phyloP scores from a whole-genome alignment of 2,888 invertebrate species.

The Phengaris alcon region DNA sequence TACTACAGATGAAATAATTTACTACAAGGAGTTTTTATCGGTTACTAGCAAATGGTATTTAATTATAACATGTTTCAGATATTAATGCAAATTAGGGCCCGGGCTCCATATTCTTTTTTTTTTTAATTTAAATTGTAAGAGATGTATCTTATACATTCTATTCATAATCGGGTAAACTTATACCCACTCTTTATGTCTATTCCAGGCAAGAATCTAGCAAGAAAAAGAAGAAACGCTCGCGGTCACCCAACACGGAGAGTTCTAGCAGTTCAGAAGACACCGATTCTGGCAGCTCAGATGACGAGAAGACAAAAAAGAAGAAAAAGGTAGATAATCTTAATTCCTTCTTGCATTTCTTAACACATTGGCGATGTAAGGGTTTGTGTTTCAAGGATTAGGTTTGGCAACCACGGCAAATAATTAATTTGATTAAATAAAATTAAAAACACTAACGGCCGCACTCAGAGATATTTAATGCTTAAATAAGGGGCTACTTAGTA shows the following conservation, averaged over 20 bases:
- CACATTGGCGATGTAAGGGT: conserved; percentile 32
- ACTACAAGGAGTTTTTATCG: not conserved
- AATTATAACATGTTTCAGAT: not conserved
- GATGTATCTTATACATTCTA: no score
- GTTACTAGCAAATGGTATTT: not conserved
- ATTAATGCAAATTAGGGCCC: not conserved
- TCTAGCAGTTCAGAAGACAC: conserved; percentile 70
- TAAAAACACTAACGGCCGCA: no score
- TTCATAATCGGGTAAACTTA: not conserved
- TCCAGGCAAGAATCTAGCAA: conserved; percentile 67
- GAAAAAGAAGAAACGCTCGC: conserved; percentile 80
- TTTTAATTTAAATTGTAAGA: no score
- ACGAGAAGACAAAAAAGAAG: conserved; percentile 63
- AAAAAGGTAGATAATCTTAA: conserved; percentile 63
- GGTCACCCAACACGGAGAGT: conserved; percentile 74
- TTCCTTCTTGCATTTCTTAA: conserved; percentile 31
- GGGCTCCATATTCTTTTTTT: not conserved
- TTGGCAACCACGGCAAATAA: not conserved
- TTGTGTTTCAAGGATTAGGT: conserved; percentile 43
- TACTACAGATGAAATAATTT: not conserved
- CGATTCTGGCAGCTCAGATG: conserved; percentile 61
- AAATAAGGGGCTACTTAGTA: no score
- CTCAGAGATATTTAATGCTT: no score
- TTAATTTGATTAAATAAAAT: no score
- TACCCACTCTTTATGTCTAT: conserved; percentile 27